phyloP scores from a whole-genome alignment of 2,113 vertebrate species.

The Leucopternis melanops region DNA sequence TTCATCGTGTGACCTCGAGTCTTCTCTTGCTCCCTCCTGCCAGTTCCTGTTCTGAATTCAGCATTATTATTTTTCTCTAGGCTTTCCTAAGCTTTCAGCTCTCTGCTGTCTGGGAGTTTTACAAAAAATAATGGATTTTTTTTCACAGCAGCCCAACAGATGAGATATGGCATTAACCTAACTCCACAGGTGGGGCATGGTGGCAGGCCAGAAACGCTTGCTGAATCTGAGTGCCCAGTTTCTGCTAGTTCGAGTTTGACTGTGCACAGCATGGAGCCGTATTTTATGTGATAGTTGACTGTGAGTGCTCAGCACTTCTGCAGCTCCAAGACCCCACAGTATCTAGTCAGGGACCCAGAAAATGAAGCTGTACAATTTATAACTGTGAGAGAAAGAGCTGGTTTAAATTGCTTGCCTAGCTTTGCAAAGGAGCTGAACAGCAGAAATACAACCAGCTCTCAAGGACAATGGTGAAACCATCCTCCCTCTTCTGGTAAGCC shows the following conservation, averaged over 20 bases:
- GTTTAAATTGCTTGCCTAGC: constrained; percentile 15
- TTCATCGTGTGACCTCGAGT: not conserved
- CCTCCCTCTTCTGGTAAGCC: not conserved
- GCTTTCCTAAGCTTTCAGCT: not conserved
- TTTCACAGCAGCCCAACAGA: not conserved
- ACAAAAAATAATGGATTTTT: not conserved
- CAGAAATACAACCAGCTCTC: constrained; percentile 19
- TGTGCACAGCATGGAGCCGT: not conserved
- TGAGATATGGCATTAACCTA: not conserved
- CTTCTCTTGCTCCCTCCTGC: not conserved
- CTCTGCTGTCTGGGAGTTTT: not conserved
- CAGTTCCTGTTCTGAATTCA: not conserved
- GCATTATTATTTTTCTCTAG: not conserved
- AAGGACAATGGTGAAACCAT: not conserved
- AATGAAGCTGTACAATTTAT: constrained; percentile 12
- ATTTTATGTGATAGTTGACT: not conserved
- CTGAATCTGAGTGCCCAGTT: not conserved
- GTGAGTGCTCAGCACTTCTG: constrained; percentile 9
- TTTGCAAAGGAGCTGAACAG: not conserved
- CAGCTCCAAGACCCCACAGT: not conserved
- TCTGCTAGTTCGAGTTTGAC: not conserved
- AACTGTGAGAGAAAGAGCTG: not conserved
- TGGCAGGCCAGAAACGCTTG: not conserved
- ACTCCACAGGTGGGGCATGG: not conserved
- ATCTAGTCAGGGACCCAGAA: not conserved